phyloP scores from a whole-genome alignment of 2,113 vertebrate genomes.

The Crotalus horridus region DNA sequence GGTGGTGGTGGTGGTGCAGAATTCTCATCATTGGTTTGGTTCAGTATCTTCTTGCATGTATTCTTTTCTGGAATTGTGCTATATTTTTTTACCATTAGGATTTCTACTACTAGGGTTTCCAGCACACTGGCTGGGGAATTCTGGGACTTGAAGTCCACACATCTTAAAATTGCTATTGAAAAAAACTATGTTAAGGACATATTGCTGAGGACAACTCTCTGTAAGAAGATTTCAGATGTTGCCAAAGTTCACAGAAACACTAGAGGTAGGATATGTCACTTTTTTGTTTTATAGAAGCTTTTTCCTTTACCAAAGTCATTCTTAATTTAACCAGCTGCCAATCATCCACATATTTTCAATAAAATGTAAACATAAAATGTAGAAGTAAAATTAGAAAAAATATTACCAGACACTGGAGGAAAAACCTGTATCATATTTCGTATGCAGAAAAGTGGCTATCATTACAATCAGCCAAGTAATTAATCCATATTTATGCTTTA shows the following conservation, averaged over 20 bases:
- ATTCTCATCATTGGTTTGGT: neutral
- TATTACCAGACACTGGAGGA: neutral
- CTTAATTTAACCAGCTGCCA: neutral
- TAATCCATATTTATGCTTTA: conserved; percentile 36
- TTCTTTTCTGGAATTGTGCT: neutral
- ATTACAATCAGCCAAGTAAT: conserved; percentile 48
- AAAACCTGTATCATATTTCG: conserved; percentile 22
- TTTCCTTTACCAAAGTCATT: neutral
- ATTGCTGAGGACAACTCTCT: neutral
- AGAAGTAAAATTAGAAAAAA: conserved; percentile 22
- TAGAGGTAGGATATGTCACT: neutral
- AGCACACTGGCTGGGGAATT: neutral
- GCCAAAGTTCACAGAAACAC: neutral
- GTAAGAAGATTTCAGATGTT: neutral
- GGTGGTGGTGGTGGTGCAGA: neutral
- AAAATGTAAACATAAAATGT: neutral
- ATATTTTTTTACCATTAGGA: neutral
- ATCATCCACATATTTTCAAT: conserved; percentile 29
- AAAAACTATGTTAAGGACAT: neutral
- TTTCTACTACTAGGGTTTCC: neutral
- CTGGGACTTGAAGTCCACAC: neutral
- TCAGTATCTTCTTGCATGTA: neutral
- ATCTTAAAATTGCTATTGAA: neutral
- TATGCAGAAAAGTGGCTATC: conserved; percentile 29
- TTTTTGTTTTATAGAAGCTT: neutral